phyloP scores from a whole-genome alignment of 2,888 invertebrate genomes.

The Temnothorax rugatulus region DNA sequence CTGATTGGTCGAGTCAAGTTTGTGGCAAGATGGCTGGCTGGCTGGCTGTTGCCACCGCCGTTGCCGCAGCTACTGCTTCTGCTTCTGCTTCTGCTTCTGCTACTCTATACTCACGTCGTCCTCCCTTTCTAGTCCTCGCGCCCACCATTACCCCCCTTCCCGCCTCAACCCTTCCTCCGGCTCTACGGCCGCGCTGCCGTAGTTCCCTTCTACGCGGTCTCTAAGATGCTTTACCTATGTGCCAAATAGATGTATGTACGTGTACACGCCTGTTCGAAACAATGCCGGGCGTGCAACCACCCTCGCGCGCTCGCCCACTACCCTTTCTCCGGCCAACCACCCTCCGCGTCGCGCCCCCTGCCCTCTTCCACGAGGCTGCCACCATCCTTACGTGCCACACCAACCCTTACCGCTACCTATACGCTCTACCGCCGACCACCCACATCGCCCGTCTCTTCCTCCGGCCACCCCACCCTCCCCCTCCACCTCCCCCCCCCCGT shows the following conservation, averaged over 20 bases:
- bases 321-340: constrained; percentile 67
- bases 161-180: constrained; percentile 62
- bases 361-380: constrained; percentile 64
- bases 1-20: constrained; percentile 86
- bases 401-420: constrained; percentile 72
- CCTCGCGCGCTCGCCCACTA: constrained; percentile 66
- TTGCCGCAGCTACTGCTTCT: constrained; percentile 56
- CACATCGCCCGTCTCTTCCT: constrained; percentile 51
- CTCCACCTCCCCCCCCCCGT: background rate
- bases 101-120: constrained; percentile 63
- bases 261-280: constrained; percentile 83
- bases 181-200: constrained; percentile 65
- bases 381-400: constrained; percentile 61
- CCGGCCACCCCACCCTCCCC: background rate
- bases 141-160: constrained; percentile 50
- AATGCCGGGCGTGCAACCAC: constrained; percentile 82
- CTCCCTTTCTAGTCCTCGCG: constrained; percentile 60
- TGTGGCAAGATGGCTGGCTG: constrained; percentile 86
- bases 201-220: constrained; percentile 80
- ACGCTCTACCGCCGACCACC: constrained; percentile 62
- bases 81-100: constrained; percentile 52
- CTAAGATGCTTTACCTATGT: constrained; percentile 83
- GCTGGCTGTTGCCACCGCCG: constrained; percentile 61
- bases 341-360: constrained; percentile 53
- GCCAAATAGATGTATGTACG: constrained; percentile 83